Conservation (phyloP, 2,113 vertebrate species). For the Scopus umbretta region DNA sequence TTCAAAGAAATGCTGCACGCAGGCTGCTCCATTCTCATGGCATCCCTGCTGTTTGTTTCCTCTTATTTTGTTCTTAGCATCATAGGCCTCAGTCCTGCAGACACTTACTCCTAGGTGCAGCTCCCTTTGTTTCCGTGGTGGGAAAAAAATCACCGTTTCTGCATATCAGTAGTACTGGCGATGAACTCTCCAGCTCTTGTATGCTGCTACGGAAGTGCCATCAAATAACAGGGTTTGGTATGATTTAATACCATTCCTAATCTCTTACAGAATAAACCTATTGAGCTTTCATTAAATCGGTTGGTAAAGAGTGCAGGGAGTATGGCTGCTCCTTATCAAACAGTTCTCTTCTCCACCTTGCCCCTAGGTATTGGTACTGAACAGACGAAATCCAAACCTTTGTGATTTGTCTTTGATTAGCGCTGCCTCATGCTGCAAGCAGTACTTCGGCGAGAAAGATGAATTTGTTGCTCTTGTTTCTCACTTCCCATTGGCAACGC, state of each 20-base stretch:
- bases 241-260: background rate
- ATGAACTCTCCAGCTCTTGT: background rate
- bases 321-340: constrained; percentile 6
- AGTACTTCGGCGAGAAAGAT: constrained; percentile 34
- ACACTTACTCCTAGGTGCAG: background rate
- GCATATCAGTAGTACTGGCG: background rate
- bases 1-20: constrained; percentile 32
- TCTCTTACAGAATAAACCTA: constrained; percentile 8
- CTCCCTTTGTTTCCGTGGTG: background rate
- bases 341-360: background rate
- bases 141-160: background rate
- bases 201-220: background rate
- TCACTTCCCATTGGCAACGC: background rate
- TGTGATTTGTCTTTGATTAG: constrained; percentile 58
- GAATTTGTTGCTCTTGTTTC: constrained; percentile 52
- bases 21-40: background rate
- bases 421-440: constrained; percentile 44
- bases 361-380: constrained; percentile 18
- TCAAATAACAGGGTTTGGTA: background rate
- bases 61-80: constrained; percentile 35
- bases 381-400: constrained; percentile 32
- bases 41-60: constrained; percentile 51
- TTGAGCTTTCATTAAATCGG: constrained; percentile 3
- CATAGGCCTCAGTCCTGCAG: background rate
- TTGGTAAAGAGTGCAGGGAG: background rate